These are phyloP conservation scores for Centruroides sculpturatus DNA, from an alignment of 1,140 invertebrate genomes.

Conservation along the genomic window DNA sequence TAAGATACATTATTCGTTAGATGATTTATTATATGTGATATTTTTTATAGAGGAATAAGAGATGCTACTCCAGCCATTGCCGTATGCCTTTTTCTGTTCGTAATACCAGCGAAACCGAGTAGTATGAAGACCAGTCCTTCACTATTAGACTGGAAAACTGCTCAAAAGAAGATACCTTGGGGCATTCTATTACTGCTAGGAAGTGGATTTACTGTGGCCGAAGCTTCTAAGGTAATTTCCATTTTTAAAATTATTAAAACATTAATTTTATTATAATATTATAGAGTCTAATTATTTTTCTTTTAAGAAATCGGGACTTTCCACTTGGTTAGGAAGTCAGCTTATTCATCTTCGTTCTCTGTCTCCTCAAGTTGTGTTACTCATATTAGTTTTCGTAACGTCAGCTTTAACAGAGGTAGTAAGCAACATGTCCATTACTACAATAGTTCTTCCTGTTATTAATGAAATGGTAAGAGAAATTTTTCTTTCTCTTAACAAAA, in stretches of 20 bases:
- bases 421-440: slow-evolving; percentile 34
- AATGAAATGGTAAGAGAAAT: slow-evolving; percentile 26
- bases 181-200: slow-evolving; percentile 39
- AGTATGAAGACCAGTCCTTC: slow-evolving; percentile 14
- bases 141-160: slow-evolving; percentile 27
- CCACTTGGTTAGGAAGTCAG: slow-evolving; percentile 50
- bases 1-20: neutral
- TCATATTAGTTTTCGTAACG: slow-evolving; percentile 28
- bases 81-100: slow-evolving; percentile 60
- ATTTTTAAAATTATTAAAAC: neutral
- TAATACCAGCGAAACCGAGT: slow-evolving; percentile 53
- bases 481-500: no score
- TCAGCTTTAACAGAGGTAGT: slow-evolving; percentile 32
- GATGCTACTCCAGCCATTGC: slow-evolving; percentile 73
- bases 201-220: slow-evolving; percentile 75
- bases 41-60: slow-evolving; percentile 33
- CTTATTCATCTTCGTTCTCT: slow-evolving; percentile 26
- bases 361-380: slow-evolving; percentile 24
- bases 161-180: slow-evolving; percentile 35
- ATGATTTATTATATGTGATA: neutral
- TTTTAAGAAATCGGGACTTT: slow-evolving; percentile 48
- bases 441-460: slow-evolving; percentile 34
- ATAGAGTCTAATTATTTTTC: neutral
- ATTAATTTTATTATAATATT: no score
- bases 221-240: slow-evolving; percentile 47